These are phyloP conservation scores for Loxodonta africana DNA, from an alignment of 2,113 vertebrate genomes.

Conservation along the genomic window DNA sequence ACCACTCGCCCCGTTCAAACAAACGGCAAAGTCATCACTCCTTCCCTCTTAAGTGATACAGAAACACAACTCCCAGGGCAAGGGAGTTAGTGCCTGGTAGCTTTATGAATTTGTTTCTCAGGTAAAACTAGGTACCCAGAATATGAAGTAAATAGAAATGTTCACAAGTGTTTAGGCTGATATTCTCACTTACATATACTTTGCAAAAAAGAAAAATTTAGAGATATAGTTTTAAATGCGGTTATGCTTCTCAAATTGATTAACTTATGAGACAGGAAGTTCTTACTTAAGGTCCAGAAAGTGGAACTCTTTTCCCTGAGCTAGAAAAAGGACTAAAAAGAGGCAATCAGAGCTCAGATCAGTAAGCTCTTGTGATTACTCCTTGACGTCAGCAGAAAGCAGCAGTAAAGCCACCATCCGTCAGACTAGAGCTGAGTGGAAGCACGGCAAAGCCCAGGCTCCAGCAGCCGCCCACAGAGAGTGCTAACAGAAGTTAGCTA, in stretches of 20 bases:
- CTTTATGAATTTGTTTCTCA: conserved; percentile 26
- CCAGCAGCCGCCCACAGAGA: not conserved
- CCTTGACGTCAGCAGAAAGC: not conserved
- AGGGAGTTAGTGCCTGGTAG: not conserved
- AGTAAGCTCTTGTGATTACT: not conserved
- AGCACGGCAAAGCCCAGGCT: not conserved
- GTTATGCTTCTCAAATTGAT: not conserved
- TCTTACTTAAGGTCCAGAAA: conserved; percentile 47
- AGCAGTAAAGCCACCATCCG: not conserved
- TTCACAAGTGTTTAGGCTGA: not conserved
- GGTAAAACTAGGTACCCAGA: not conserved
- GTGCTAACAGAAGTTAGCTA: not conserved
- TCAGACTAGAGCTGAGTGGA: not conserved
- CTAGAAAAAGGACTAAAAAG: not conserved
- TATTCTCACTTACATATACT: conserved; percentile 7
- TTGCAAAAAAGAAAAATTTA: conserved; percentile 32
- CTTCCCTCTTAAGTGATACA: not conserved
- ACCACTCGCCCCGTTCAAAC: not conserved
- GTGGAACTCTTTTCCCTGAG: not conserved
- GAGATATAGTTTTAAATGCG: conserved; percentile 22
- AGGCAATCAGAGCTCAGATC: not conserved
- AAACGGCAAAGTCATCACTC: not conserved
- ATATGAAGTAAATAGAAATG: not conserved
- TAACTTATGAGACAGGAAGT: conserved; percentile 9
- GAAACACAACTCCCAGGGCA: not conserved